Evolutionary conservation across 2,888 invertebrate species (phyloP).

Genomic region (Brenthis hecate): DNA sequence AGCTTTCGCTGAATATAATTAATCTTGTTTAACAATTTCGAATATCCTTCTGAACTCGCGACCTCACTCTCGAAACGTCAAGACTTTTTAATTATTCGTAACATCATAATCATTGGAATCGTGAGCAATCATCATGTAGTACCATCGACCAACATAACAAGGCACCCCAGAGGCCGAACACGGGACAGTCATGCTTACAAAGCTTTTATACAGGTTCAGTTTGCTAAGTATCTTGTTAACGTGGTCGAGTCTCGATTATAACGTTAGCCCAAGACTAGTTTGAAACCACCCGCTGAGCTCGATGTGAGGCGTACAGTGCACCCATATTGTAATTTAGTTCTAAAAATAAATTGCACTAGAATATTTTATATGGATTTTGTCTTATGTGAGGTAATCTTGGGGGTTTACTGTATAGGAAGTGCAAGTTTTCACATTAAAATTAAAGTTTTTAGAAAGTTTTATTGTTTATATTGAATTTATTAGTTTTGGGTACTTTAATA

Average conservation of each 20-base stretch:
- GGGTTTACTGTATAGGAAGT: neutral
- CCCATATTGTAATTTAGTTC: conserved; percentile 48
- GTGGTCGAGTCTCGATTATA: conserved; percentile 73
- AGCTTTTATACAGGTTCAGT: conserved; percentile 40
- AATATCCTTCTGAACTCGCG: conserved; percentile 45
- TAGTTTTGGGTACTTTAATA: too few relatives aligned
- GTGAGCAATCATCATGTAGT: conserved; percentile 74
- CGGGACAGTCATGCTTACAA: conserved; percentile 39
- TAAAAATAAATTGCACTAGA: conserved; percentile 20
- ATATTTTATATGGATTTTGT: neutral
- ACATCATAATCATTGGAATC: conserved; percentile 77
- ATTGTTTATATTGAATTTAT: too few relatives aligned
- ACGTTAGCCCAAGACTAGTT: conserved; percentile 77
- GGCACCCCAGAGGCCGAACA: conserved; percentile 43
- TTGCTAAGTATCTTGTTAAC: conserved; percentile 57
- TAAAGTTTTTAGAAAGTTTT: too few relatives aligned
- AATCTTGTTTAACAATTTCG: conserved; percentile 4
- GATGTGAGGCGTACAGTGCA: conserved; percentile 73
- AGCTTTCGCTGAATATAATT: neutral
- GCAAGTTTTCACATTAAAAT: too few relatives aligned
- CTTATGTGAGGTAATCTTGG: neutral
- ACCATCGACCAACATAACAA: conserved; percentile 53
- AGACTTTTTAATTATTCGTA: conserved; percentile 73
- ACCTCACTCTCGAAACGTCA: conserved; percentile 70
- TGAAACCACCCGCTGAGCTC: conserved; percentile 76